phyloP scores from a whole-genome alignment of 2,797 vertebrate genomes.

The Poeciliopsis gracilis region DNA sequence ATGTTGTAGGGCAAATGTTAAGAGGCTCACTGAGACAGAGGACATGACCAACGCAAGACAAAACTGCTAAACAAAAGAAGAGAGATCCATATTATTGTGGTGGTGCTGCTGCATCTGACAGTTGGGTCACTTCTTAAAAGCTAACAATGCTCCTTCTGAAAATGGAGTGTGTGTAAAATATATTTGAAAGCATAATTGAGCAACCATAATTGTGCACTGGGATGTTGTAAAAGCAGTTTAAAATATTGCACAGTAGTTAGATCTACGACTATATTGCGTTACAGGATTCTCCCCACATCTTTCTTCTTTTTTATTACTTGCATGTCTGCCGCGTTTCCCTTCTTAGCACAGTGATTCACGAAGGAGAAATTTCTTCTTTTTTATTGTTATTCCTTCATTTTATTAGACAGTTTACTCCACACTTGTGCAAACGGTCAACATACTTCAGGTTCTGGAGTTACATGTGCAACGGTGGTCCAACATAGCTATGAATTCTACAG shows the following conservation, averaged over 20 bases:
- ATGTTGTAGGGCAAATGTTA: constrained; percentile 7
- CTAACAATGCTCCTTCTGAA: constrained; percentile 15
- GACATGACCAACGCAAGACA: constrained; percentile 1
- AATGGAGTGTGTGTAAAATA: constrained; percentile 1
- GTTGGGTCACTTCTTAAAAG: constrained; percentile 12
- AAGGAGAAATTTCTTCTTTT: constrained; percentile 15
- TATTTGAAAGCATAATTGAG: constrained; percentile 13
- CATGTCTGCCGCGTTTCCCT: constrained; percentile 24
- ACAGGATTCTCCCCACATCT: constrained; percentile 36
- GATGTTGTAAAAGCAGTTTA: constrained; percentile 21
- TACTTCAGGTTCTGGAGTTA: constrained; percentile 14
- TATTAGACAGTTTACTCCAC: constrained; percentile 25
- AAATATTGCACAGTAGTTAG: constrained; percentile 24
- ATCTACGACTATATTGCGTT: constrained; percentile 35
- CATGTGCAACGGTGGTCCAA: constrained; percentile 25
- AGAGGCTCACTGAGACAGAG: constrained; percentile 5
- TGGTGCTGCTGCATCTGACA: constrained; percentile 9
- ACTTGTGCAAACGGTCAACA: constrained; percentile 25
- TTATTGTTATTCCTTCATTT: constrained; percentile 30
- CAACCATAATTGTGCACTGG: constrained; percentile 18
- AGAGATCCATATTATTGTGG: background rate
- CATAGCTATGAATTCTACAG: constrained; percentile 16
- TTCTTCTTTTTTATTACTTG: constrained; percentile 44
- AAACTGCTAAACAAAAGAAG: constrained; percentile 3
- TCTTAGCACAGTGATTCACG: constrained; percentile 25